Base-by-base conservation (phyloP, 2,797 vertebrate species). In the Leptoclinus maculatus region DNA sequence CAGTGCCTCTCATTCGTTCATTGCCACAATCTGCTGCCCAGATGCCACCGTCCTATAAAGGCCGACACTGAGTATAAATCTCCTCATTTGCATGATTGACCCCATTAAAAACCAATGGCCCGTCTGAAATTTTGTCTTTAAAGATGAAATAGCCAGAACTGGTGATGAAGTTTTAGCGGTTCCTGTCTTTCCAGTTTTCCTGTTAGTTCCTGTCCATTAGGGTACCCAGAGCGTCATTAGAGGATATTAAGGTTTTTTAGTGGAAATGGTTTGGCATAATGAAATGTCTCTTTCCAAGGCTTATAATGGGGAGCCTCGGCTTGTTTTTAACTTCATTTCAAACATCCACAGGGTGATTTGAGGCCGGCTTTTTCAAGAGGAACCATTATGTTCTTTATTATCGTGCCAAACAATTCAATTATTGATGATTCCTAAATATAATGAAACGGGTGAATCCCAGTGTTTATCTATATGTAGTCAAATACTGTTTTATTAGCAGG, bases 151-250 rank as follows among this genome's bases (percentile, higher is more conserved):
- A 72, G 51, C 45, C 25, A 21, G 70, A 71, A 76, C 56, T 65
- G 68, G 71, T 76, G 78, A 72, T 84, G 17, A 58, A 79, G 72
- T 79, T 76, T 75, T 17, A 54, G 65, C 59, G 74, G 74, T 36
- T 56, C 73, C 64, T 29, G 29, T 82, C 79, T 82, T 83, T 80
- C 56, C 74, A 75, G 74, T 67, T 86, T 84, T 76, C 77, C 71
- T 14, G 59, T 80, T 86, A 87, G 32, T 85, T 86, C 69, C 57
- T 60, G 51, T 19, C 68, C 71, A 88, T 89, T 91, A 84, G 75
- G 54, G 36, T 66, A 67, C 69, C 49, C 76, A 25, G 43, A 71
- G 66, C 17, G 7, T 76, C 82, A 85, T 90, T 83, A 87, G 73
- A 80, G 68, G 54, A 79, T 78, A 83, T 82, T 84, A 85, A 23